Base-by-base conservation (phyloP, 64 coral and sea anemone genomes). In the Montipora efflorescens region DNA sequence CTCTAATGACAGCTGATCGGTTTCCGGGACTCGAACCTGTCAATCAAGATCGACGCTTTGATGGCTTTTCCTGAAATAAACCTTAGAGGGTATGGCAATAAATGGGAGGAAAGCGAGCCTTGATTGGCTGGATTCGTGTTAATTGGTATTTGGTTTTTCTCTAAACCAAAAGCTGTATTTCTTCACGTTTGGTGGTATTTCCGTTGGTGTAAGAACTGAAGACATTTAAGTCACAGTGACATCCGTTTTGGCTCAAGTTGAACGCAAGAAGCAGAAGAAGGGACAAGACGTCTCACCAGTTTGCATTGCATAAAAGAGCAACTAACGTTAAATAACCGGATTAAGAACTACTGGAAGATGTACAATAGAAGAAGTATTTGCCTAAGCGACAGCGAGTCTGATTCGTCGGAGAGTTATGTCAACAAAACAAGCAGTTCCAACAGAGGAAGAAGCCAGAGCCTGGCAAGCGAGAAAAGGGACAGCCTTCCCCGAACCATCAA, bases 31-130 rank as follows among this genome's bases (percentile, higher is more conserved):
- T 86, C 46, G 10, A 0, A 86, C 3, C 82, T 72, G 82, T 72
- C 82, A 86, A 7, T 86, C 82, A 86, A 86, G 82, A 86, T 86
- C 16, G 18, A 11, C 82, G 82, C 81, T 86, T 86, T 69, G 8
- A 86, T 86, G 82, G 15, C 67, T 15, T 67, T 57, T 43, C n/a
- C 61, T n/a, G 8, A 22, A 18, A 49, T 21, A 86, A 71, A 70
- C 44, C 8, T 5, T 14, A 47, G 64, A 86, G 82, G 82, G 62
- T 72, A 18, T 21, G 22, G 66, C 82, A 86, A 47, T 50, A 47
- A 86, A 71, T 70, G 66, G 8, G 68, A 67, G 16, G 5, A 47
- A 70, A 43, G 13, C 36, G 47, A 18, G 19, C 12, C 48, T 28
- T 71, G 82, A 71, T 78, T 78, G 76, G 76, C 22, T 48, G 13